phyloP scores from a whole-genome alignment of 1,140 invertebrate species.

The Drosophila obscura region DNA sequence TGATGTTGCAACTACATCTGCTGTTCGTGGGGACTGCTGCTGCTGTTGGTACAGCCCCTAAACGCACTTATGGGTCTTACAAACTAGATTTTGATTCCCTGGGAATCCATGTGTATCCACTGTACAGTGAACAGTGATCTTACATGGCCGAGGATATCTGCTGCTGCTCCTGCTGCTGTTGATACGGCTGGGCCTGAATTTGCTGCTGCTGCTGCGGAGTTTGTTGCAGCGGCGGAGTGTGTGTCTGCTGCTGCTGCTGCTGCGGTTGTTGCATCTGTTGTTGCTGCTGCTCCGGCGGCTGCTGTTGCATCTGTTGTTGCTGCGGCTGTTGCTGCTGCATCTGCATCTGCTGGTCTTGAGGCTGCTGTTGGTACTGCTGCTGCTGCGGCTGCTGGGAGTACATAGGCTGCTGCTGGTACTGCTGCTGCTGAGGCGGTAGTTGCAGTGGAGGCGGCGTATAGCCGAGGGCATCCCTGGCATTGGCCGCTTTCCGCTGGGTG shows the following conservation, averaged over 20 bases:
- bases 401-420: slow-evolving; percentile 13
- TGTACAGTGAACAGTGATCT: slow-evolving; percentile 16
- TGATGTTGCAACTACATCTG: no score
- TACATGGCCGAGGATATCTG: slow-evolving; percentile 76
- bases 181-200: slow-evolving; percentile 15
- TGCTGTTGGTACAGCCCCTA: slow-evolving; percentile 27
- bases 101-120: slow-evolving; percentile 8
- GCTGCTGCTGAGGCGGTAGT: slow-evolving; percentile 43
- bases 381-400: slow-evolving; percentile 22
- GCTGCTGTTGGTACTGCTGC: slow-evolving; percentile 27
- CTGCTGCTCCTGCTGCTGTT: slow-evolving; percentile 46
- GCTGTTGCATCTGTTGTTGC: slow-evolving; percentile 22
- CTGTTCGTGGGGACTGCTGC: slow-evolving; percentile 11
- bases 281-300: slow-evolving; percentile 11
- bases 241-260: slow-evolving; percentile 16
- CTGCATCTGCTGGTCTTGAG: slow-evolving; percentile 12
- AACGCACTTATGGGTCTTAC: slow-evolving; percentile 70
- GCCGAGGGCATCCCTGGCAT: slow-evolving; percentile 55
- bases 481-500: slow-evolving; percentile 61
- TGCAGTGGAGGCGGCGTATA: slow-evolving; percentile 52
- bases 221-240: neutral
- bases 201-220: slow-evolving; percentile 26
- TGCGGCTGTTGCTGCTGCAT: slow-evolving; percentile 29
- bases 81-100: slow-evolving; percentile 52
- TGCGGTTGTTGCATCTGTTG: slow-evolving; percentile 23